Percentiles rank a stretch among this genome's conserved stretches.
Conservation (phyloP, 2,888 invertebrate genomes). For the Eucriotettix oculatus region DNA sequence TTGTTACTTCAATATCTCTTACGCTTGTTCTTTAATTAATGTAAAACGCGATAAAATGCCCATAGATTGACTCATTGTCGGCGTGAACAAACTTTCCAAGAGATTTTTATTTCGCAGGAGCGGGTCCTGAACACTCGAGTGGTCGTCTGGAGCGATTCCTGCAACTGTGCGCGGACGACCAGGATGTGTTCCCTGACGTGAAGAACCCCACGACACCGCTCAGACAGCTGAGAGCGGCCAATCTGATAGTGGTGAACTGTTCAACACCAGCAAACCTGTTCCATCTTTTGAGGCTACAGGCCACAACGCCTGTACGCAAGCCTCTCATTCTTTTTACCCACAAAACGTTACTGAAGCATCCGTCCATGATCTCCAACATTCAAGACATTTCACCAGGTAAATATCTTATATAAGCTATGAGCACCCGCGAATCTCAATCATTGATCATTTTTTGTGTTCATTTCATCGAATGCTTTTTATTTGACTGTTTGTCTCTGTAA, state of each 20-base stretch:
- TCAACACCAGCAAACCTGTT: constrained; percentile 64
- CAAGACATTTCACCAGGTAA: constrained; percentile 45
- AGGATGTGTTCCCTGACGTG: constrained; percentile 38
- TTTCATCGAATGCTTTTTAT: not conserved
- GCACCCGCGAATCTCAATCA: too few relatives aligned
- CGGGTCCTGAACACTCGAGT: constrained; percentile 52
- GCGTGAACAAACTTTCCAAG: too few relatives aligned
- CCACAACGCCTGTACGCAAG: constrained; percentile 61
- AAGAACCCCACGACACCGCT: constrained; percentile 40
- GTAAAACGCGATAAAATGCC: too few relatives aligned
- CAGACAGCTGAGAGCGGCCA: constrained; percentile 53
- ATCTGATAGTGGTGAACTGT: constrained; percentile 49
- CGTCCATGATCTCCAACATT: constrained; percentile 35
- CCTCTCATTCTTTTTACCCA: constrained; percentile 63
- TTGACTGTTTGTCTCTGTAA: not conserved
- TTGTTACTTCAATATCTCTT: too few relatives aligned
- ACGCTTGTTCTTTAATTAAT: too few relatives aligned
- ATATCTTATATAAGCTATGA: not conserved
- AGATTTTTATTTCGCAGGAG: constrained; percentile 24
- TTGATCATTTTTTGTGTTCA: not conserved
- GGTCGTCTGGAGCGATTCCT: constrained; percentile 54
- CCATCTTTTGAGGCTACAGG: constrained; percentile 59
- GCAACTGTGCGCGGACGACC: constrained; percentile 50
- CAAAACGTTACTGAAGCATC: constrained; percentile 59
- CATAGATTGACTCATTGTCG: too few relatives aligned